phyloP scores from a whole-genome alignment of 2,888 invertebrate species.

The Spilarctia lutea region DNA sequence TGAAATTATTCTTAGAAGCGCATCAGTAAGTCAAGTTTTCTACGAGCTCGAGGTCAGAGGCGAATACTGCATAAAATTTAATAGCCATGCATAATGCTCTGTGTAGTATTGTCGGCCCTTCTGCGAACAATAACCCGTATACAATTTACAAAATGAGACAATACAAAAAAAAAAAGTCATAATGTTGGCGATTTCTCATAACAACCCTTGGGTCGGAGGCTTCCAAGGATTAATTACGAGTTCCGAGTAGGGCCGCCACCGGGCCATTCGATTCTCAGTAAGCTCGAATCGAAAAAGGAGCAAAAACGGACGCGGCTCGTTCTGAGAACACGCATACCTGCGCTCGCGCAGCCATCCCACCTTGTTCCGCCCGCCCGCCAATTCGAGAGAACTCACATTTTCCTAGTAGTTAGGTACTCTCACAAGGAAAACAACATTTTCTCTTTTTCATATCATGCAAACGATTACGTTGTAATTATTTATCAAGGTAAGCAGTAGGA shows the following conservation, averaged over 20 bases:
- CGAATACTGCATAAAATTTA: constrained; percentile 66
- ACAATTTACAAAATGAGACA: constrained; percentile 78
- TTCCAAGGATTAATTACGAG: constrained; percentile 86
- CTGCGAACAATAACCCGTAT: constrained; percentile 75
- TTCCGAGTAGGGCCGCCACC: constrained; percentile 85
- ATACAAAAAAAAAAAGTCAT: constrained; percentile 75
- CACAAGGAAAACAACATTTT: constrained; percentile 53
- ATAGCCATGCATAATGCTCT: constrained; percentile 56
- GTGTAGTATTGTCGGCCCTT: constrained; percentile 59
- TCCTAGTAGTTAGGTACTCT: constrained; percentile 65
- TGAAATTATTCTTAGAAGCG: constrained; percentile 55
- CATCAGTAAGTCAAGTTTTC: constrained; percentile 56
- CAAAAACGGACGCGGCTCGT: constrained; percentile 81
- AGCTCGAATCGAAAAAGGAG: constrained; percentile 85
- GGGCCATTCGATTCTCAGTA: constrained; percentile 84
- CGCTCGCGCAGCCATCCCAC: constrained; percentile 76
- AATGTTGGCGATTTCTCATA: constrained; percentile 82
- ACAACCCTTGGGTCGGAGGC: constrained; percentile 84
- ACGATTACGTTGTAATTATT: constrained; percentile 30
- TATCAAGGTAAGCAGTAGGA: constrained; percentile 5
- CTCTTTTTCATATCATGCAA: constrained; percentile 51
- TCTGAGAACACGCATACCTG: constrained; percentile 85
- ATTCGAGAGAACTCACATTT: constrained; percentile 74
- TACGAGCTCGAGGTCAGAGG: constrained; percentile 67
- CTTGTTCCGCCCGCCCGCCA: constrained; percentile 68